Evolutionary conservation across 2,888 invertebrate species (phyloP).

Genomic region (Caenorhabditis sp.): DNA sequence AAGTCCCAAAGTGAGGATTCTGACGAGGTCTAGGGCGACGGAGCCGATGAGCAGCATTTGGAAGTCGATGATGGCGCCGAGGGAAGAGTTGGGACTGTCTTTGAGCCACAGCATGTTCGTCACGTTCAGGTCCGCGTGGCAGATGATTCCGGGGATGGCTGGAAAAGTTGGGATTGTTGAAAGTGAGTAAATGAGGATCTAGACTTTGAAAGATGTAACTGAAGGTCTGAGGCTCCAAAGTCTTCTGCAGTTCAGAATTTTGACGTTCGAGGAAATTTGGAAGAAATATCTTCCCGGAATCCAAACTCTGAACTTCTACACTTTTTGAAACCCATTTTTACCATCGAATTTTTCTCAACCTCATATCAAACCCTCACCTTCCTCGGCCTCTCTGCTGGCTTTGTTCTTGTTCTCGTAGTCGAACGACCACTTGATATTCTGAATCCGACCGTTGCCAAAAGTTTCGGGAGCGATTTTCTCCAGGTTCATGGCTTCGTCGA

Average conservation of each 20-base stretch:
- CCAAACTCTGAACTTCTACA: no score
- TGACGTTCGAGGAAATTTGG: no score
- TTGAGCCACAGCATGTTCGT: slow-evolving; percentile 57
- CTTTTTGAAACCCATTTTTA: no score
- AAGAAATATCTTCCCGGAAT: no score
- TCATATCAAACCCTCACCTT: slow-evolving; percentile 16
- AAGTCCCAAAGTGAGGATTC: slow-evolving; percentile 45
- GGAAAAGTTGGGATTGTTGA: no score
- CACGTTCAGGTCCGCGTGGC: slow-evolving; percentile 48
- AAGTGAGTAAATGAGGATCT: no score
- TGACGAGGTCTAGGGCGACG: slow-evolving; percentile 39
- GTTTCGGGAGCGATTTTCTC: slow-evolving; percentile 5
- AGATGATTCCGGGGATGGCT: slow-evolving; percentile 42
- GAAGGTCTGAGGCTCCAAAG: no score
- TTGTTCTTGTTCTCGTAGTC: slow-evolving; percentile 44
- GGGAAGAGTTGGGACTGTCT: not conserved
- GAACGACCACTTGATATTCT: slow-evolving; percentile 49
- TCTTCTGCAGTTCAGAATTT: no score
- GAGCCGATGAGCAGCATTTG: slow-evolving; percentile 48
- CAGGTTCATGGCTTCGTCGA: slow-evolving; percentile 13
- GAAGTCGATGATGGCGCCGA: slow-evolving; percentile 57
- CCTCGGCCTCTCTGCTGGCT: not conserved
- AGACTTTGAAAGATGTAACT: no score
- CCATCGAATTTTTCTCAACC: not conserved
- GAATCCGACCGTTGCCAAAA: slow-evolving; percentile 44